Evolutionary conservation across 1,140 invertebrate genomes (phyloP).

Genomic region (Magallana ariakensis): DNA sequence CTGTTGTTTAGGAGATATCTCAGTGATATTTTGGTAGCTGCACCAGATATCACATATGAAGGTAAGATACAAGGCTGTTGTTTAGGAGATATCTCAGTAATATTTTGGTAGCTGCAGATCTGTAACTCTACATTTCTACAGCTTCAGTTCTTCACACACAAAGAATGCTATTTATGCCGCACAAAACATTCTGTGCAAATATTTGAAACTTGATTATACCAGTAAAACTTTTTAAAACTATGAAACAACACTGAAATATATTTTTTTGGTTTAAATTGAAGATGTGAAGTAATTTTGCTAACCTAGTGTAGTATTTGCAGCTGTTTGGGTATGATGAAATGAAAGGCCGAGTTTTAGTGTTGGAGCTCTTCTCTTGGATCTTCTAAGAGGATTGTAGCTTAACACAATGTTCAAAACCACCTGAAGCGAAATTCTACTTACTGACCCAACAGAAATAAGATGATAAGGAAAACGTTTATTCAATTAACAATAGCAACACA

Average conservation of each 20-base stretch:
- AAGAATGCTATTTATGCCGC: no score
- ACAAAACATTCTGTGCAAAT: no score
- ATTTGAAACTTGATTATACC: no score
- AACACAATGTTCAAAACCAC: conserved; percentile 69
- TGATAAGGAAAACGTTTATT: no score
- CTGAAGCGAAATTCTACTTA: conserved; percentile 58
- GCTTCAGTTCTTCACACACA: no score
- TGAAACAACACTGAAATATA: no score
- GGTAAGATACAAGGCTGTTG: conserved; percentile 79
- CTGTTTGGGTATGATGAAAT: conserved; percentile 75
- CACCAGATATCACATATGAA: conserved; percentile 99
- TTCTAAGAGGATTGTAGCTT: conserved; percentile 54
- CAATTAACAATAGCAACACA: no score
- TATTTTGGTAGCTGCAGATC: conserved; percentile 94
- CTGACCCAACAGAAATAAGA: not conserved
- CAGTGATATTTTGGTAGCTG: conserved; percentile 90
- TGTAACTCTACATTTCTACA: no score
- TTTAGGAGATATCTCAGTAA: not conserved
- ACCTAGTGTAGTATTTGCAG: not conserved
- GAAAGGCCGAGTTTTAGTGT: conserved; percentile 79
- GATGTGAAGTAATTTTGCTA: no score
- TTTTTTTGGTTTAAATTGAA: no score
- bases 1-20: not conserved
- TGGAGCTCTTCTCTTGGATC: conserved; percentile 37
- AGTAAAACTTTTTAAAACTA: no score